Conservation (phyloP, 2,113 vertebrate genomes). For the Galeopterus variegatus region DNA sequence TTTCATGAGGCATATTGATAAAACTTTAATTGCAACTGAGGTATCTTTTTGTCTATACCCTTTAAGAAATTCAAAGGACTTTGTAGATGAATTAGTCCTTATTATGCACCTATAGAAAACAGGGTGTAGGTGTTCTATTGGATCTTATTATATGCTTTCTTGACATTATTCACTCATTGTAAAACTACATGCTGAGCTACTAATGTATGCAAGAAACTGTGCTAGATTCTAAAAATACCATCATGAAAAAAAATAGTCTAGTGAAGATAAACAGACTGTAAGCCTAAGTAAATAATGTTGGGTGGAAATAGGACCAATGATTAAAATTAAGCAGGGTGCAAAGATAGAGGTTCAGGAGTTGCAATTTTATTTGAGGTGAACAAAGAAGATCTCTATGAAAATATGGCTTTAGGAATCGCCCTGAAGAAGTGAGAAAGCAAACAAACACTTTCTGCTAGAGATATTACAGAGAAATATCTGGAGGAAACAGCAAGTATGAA, state of each 20-base stretch:
- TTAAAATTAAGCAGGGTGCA: neutral
- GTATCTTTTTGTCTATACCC: neutral
- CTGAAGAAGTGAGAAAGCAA: neutral
- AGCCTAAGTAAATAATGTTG: neutral
- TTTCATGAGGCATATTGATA: neutral
- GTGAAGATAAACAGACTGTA: neutral
- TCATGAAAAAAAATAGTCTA: neutral
- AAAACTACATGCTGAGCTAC: neutral
- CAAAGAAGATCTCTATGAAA: neutral
- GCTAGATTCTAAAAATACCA: neutral
- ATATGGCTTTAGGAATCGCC: neutral
- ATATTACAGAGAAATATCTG: neutral
- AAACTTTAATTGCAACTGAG: neutral
- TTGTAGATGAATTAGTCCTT: conserved; percentile 1
- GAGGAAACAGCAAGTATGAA: neutral
- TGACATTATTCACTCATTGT: neutral
- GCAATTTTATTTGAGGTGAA: neutral
- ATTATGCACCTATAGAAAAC: neutral
- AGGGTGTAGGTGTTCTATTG: neutral
- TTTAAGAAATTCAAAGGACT: neutral
- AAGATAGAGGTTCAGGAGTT: neutral
- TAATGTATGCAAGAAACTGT: neutral
- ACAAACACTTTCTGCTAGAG: neutral
- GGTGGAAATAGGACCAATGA: neutral
- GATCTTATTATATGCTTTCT: neutral